Evolutionary conservation across 2,113 vertebrate species (phyloP).

Genomic region (Platysternon megacephalum): DNA sequence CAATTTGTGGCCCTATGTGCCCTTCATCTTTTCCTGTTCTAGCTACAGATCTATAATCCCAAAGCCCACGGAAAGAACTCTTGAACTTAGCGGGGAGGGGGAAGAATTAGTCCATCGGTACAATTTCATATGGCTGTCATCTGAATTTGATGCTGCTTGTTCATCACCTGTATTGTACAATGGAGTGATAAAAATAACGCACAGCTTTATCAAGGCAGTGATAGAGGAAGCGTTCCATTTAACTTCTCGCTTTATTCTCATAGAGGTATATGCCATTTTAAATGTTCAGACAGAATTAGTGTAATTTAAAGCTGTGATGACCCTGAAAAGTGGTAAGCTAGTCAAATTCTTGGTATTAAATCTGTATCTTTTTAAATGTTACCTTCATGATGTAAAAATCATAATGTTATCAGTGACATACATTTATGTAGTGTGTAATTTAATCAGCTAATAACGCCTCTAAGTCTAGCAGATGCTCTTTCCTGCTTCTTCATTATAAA

Average conservation of each 20-base stretch:
- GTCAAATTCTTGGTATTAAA: slow-evolving; percentile 9
- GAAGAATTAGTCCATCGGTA: neutral
- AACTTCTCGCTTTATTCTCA: neutral
- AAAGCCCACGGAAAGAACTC: slow-evolving; percentile 14
- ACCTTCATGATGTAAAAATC: slow-evolving; percentile 18
- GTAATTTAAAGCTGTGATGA: slow-evolving; percentile 23
- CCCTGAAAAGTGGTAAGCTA: neutral
- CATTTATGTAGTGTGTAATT: neutral
- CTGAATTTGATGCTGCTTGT: slow-evolving; percentile 45
- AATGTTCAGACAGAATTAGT: neutral
- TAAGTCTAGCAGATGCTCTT: neutral
- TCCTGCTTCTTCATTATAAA: neutral
- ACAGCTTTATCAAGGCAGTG: slow-evolving; percentile 51
- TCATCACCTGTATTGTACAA: slow-evolving; percentile 41
- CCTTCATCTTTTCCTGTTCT: slow-evolving; percentile 39
- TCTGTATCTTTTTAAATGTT: neutral
- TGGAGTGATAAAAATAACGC: slow-evolving; percentile 57
- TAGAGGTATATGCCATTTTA: neutral
- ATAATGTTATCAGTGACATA: neutral
- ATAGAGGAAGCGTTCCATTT: slow-evolving; percentile 37
- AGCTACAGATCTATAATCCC: slow-evolving; percentile 33
- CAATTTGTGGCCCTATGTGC: neutral
- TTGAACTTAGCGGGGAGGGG: slow-evolving; percentile 8
- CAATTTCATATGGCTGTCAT: slow-evolving; percentile 34
- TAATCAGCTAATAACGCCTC: slow-evolving; percentile 24